phyloP scores from a whole-genome alignment of 2,888 invertebrate species.

The Arge pagana region DNA sequence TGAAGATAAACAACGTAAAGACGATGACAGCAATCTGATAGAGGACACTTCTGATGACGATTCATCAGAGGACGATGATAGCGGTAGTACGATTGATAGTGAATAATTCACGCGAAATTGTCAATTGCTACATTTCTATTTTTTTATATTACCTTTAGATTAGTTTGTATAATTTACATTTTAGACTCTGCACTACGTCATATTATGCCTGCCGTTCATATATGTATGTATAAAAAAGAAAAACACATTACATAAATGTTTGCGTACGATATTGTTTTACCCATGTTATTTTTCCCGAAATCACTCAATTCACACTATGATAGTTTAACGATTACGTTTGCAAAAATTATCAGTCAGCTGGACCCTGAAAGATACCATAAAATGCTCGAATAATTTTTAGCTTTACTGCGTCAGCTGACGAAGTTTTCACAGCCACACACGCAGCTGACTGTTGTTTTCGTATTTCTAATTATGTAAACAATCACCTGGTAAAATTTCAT shows the following conservation, averaged over 20 bases:
- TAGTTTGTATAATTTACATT: not conserved
- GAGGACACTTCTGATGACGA: constrained; percentile 11
- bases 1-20: constrained; percentile 1
- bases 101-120: not conserved
- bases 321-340: not conserved
- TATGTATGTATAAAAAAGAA: not conserved
- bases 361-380: not conserved
- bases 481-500: too few species aligned
- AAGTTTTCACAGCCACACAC: not conserved
- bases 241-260: not conserved
- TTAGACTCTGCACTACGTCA: not conserved
- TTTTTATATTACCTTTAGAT: not conserved
- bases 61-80: not conserved
- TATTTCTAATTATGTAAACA: too few species aligned
- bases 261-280: constrained; percentile 1
- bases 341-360: not conserved
- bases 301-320: constrained; percentile 1
- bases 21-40: constrained; percentile 6
- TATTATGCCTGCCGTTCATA: not conserved
- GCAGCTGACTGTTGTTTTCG: constrained; percentile 2
- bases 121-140: not conserved
- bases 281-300: not conserved
- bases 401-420: constrained; percentile 3
- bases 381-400: not conserved
- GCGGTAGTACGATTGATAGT: not conserved